A percentile compares a stretch with the other conserved stretches of the same genome.
Conservation (phyloP, 2,113 vertebrate genomes). For the Megaceryle torquata region DNA sequence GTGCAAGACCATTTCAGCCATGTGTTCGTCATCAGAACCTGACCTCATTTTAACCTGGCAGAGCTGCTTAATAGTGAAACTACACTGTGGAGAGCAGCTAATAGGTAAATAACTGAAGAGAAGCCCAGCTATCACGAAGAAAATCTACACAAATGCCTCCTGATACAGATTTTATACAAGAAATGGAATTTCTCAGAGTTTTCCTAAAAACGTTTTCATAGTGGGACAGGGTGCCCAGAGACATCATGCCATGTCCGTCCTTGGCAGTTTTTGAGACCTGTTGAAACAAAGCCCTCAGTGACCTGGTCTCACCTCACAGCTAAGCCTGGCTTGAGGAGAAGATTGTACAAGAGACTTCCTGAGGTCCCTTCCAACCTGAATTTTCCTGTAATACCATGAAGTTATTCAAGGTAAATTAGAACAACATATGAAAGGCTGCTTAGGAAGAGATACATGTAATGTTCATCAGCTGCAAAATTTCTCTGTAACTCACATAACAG, state of each 20-base stretch:
- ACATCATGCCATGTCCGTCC: background rate
- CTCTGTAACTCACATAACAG: background rate
- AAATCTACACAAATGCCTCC: background rate
- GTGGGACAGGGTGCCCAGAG: background rate
- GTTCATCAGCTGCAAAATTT: background rate
- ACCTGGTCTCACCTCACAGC: background rate
- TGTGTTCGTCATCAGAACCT: background rate
- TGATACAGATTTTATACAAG: background rate
- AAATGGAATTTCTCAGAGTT: background rate
- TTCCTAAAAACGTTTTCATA: background rate
- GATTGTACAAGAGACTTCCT: background rate
- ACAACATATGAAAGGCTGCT: background rate
- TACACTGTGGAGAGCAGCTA: background rate
- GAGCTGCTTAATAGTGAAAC: background rate
- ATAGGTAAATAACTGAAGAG: background rate
- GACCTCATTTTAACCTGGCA: constrained; percentile 45
- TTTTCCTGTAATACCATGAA: background rate
- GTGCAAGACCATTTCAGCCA: background rate
- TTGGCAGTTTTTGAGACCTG: background rate
- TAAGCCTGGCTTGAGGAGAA: background rate
- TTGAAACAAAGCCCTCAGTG: background rate
- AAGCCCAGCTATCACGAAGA: background rate
- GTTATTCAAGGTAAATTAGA: background rate
- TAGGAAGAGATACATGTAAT: background rate
- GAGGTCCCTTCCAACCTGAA: background rate